A percentile compares a stretch with the other conserved stretches of the same genome.
These are phyloP conservation scores for Eremophila alpestris DNA, from an alignment of 2,797 vertebrate genomes.

Conservation along the genomic window DNA sequence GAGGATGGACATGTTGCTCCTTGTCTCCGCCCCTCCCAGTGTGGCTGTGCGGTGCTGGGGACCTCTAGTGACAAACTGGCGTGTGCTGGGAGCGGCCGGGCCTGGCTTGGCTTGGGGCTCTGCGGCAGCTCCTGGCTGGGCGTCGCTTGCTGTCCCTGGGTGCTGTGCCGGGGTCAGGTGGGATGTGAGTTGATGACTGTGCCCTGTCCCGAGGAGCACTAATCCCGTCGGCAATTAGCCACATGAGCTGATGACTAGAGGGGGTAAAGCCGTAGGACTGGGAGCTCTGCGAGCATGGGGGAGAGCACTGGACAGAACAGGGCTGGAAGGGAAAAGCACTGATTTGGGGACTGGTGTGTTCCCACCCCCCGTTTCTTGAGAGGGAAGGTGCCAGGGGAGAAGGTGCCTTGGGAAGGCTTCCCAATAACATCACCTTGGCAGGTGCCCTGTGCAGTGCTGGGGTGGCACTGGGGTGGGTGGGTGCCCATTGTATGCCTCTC, in stretches of 20 bases:
- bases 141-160: background rate
- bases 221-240: slow-evolving; percentile 58
- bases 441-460: background rate
- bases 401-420: background rate
- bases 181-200: background rate
- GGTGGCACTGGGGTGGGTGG: rapidly evolving
- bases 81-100: background rate
- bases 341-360: background rate
- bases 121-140: background rate
- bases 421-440: rapidly evolving
- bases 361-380: background rate
- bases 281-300: background rate
- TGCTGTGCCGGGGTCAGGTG: background rate
- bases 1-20: background rate
- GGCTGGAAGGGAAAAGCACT: background rate
- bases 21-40: background rate
- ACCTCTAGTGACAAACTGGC: slow-evolving; percentile 44
- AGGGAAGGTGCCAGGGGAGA: background rate
- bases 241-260: slow-evolving; percentile 46
- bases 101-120: background rate
- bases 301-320: background rate
- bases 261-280: slow-evolving; percentile 7
- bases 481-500: background rate
- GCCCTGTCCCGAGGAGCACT: slow-evolving; percentile 61
- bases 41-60: slow-evolving; percentile 15